Conservation (phyloP, 1,140 invertebrate genomes). For the Papilio xuthus region DNA sequence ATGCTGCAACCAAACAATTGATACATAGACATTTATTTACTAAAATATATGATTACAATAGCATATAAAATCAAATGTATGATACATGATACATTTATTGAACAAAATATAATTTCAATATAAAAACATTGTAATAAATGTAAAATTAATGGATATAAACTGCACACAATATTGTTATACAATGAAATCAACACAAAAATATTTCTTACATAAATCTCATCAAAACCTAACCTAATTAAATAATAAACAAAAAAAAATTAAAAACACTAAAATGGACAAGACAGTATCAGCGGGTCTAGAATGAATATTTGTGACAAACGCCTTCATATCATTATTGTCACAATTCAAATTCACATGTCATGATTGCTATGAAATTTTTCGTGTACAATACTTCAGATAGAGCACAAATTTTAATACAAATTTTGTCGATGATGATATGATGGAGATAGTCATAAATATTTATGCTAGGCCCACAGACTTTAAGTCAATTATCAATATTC, state of each 20-base stretch:
- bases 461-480: no score
- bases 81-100: background rate
- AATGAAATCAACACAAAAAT: background rate
- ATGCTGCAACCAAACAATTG: constrained; percentile 4
- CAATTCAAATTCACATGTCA: no score
- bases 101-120: background rate
- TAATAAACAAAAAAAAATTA: background rate
- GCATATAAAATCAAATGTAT: background rate
- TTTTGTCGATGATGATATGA: no score
- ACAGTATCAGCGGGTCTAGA: no score
- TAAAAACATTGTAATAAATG: background rate
- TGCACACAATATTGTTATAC: background rate
- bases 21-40: background rate
- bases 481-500: background rate
- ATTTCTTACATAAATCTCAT: background rate
- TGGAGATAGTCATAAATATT: no score
- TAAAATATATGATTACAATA: background rate
- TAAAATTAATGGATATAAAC: background rate
- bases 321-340: no score
- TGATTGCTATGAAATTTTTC: no score
- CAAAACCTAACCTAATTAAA: background rate
- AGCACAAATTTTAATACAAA: no score
- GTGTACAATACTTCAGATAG: no score
- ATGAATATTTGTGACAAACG: no score
- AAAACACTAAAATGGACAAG: background rate